Evolutionary conservation across 2,797 vertebrate species (phyloP).

Genomic region (Poeciliopsis presidionis): DNA sequence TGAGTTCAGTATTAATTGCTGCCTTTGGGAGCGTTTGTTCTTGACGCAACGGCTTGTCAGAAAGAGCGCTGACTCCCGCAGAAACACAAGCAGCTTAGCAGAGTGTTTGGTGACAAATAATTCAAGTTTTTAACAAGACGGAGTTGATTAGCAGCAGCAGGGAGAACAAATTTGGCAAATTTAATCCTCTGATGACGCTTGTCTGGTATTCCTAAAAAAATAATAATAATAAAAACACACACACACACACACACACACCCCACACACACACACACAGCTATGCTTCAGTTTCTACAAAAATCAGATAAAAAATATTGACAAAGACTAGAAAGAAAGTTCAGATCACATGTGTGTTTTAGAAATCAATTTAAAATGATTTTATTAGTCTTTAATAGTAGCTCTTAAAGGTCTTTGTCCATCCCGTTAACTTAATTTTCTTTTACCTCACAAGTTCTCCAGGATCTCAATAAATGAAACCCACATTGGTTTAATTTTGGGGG

Average conservation of each 20-base stretch:
- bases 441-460: background rate
- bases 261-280: too few relatives aligned
- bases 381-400: background rate
- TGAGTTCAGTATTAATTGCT: constrained; percentile 82
- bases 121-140: constrained; percentile 66
- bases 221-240: too few relatives aligned
- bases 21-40: constrained; percentile 77
- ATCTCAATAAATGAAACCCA: background rate
- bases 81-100: constrained; percentile 50
- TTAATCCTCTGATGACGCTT: constrained; percentile 21
- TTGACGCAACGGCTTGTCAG: constrained; percentile 77
- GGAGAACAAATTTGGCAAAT: constrained; percentile 33
- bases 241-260: too few relatives aligned
- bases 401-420: background rate
- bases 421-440: background rate
- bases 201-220: background rate
- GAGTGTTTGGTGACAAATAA: constrained; percentile 65
- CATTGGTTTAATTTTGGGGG: background rate
- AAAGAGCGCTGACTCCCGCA: constrained; percentile 60
- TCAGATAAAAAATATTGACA: background rate
- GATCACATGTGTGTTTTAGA: background rate
- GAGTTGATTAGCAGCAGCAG: constrained; percentile 37
- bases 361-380: background rate
- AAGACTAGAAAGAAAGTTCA: background rate
- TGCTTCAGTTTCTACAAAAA: background rate